Evolutionary conservation across 2,888 invertebrate genomes (phyloP).

Genomic region (Pheosia tremula): DNA sequence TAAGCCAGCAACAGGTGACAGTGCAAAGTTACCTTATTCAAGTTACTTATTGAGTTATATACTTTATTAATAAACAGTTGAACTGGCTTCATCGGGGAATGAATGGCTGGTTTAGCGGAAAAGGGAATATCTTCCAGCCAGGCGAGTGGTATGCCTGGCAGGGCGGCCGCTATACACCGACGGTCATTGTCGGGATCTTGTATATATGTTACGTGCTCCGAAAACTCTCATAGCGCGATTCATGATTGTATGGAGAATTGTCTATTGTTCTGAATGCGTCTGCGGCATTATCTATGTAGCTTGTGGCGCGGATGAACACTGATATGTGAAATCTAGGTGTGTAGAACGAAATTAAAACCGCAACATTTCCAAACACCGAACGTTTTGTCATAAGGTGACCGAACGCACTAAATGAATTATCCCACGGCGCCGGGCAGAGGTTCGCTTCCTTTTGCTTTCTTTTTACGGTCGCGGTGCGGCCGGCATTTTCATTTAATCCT

Average conservation of each 20-base stretch:
- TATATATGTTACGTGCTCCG: too few species aligned
- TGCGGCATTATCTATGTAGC: too few species aligned
- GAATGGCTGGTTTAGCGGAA: too few species aligned
- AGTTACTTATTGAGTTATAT: neutral
- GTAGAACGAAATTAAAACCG: slow-evolving; percentile 37
- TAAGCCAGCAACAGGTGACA: slow-evolving; percentile 27
- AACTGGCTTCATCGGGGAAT: slow-evolving; percentile 5
- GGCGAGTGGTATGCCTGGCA: too few species aligned
- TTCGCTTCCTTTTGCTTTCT: slow-evolving; percentile 1
- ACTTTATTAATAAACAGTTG: neutral
- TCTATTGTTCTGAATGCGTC: too few species aligned
- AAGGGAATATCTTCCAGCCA: too few species aligned
- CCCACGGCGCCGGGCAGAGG: slow-evolving; percentile 28
- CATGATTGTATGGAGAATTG: too few species aligned
- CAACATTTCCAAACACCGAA: slow-evolving; percentile 39
- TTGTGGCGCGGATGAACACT: too few species aligned
- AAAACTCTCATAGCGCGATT: too few species aligned
- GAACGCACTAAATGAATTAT: slow-evolving; percentile 50
- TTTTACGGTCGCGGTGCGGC: slow-evolving; percentile 18
- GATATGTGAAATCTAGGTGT: slow-evolving; percentile 39
- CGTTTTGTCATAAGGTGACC: slow-evolving; percentile 47
- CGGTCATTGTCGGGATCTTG: too few species aligned
- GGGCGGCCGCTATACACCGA: too few species aligned
- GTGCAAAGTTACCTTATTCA: neutral
- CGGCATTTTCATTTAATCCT: slow-evolving; percentile 45